Evolutionary conservation across 2,888 invertebrate genomes (phyloP), one percentile per base, ranked within the genome.

Genomic region (Scaeva pyrastri): DNA sequence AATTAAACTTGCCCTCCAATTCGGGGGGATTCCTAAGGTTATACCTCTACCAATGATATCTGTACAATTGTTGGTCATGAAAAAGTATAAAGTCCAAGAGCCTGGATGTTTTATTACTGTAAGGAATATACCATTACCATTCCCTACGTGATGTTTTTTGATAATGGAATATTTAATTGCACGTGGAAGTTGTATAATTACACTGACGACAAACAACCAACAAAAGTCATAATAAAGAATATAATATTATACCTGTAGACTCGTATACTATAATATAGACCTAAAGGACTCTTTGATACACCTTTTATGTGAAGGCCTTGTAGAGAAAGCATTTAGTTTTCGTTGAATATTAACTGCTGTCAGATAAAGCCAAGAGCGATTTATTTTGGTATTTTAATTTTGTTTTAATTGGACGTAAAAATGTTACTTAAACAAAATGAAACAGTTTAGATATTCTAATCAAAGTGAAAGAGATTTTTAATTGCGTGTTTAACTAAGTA

Each of bases 81-180:
- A 56, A 50, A 19, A 11, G n/a, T 31, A 11, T 39, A n/a, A 45
- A 21, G 26, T 14, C 52, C 45, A 16, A 31, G 41, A 31, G n/a
- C n/a, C n/a, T n/a, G n/a, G n/a, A 26, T 41, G 23, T 43, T 66
- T 41, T 41, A 45, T 31, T 72, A 41, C 31, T 66, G 26, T 31
- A 31, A n/a, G 41, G 41, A 58, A 16, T 39, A 23, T 62, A 62
- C 21, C 23, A n/a, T n/a, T n/a, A 7, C 5, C 19, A 31, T 39
- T 21, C 48, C 48, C 12, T 82, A 82, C 86, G 82, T 86, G 86
- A 82, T 77, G 73, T 86, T 86, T 31, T 82, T 82, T 71, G 86
- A 82, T 86, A 86, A 86, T 86, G 86, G 86, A 86, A 86, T 86
- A 82, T 86, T 86, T 86, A 86, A 86, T 86, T 82, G 86, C 86